Conservation (phyloP, 2,797 vertebrate genomes). For the Rhinoraja longicauda region DNA sequence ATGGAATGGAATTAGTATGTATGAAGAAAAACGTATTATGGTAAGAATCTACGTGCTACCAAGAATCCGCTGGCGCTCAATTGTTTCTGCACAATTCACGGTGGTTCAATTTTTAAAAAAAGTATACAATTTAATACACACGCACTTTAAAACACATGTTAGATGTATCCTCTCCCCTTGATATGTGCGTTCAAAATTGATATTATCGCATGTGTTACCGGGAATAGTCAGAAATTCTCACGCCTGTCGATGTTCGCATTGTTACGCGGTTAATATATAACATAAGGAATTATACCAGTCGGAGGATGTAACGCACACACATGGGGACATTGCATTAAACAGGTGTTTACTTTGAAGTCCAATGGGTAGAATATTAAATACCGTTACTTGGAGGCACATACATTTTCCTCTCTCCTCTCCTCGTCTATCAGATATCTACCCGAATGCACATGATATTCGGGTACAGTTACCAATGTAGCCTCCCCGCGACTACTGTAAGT, state of each 20-base stretch:
- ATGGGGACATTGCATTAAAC: not conserved
- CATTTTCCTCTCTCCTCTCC: not conserved
- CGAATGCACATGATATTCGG: not conserved
- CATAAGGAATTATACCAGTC: not conserved
- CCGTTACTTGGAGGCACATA: not conserved
- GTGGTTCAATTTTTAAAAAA: no score
- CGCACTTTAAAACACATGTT: not conserved
- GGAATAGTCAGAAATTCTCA: not conserved
- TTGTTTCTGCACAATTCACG: not conserved
- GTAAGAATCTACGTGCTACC: not conserved
- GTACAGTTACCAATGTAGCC: not conserved
- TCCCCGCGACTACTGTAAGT: not conserved
- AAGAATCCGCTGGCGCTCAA: not conserved
- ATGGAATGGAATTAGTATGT: not conserved
- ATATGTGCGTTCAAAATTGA: not conserved
- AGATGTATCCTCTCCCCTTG: not conserved
- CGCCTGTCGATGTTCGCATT: not conserved
- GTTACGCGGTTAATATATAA: not conserved
- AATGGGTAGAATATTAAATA: not conserved
- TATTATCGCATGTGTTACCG: not conserved
- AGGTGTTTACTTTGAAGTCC: slow-evolving; percentile 19
- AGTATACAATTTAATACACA: not conserved
- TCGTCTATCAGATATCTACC: not conserved
- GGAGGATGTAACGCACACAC: not conserved
- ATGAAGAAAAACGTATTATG: not conserved